Conservation (phyloP, 2,888 invertebrate species). For the Laspeyria flexula region DNA sequence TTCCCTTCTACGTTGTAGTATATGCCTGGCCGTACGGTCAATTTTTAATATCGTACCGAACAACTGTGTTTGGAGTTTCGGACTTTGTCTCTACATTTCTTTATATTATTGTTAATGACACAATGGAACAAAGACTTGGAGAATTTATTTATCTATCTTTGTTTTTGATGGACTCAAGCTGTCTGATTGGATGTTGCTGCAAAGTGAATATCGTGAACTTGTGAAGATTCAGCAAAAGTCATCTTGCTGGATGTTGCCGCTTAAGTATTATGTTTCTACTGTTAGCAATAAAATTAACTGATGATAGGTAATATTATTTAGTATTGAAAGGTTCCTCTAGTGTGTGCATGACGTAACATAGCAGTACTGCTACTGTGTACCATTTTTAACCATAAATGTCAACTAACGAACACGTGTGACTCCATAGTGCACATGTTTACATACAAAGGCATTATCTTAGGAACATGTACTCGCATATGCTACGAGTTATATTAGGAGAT, state of each 20-base stretch:
- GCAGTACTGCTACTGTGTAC: slow-evolving; percentile 1
- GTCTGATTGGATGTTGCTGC: neutral
- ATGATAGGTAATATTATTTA: too few species aligned
- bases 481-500: too few species aligned
- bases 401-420: slow-evolving; percentile 14
- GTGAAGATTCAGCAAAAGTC: too few species aligned
- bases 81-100: slow-evolving; percentile 22
- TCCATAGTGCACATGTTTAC: slow-evolving; percentile 7
- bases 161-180: slow-evolving; percentile 17
- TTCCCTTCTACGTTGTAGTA: slow-evolving; percentile 34
- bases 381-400: slow-evolving; percentile 8
- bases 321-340: too few species aligned
- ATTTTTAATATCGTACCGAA: slow-evolving; percentile 34
- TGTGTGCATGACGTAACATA: neutral
- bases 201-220: neutral
- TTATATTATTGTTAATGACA: slow-evolving; percentile 38
- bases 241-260: too few species aligned
- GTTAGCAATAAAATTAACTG: too few species aligned
- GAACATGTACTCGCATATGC: too few species aligned
- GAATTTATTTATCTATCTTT: slow-evolving; percentile 33
- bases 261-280: too few species aligned
- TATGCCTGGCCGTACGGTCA: neutral
- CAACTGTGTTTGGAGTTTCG: slow-evolving; percentile 11
- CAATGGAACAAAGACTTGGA: slow-evolving; percentile 55
- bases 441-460: neutral